These are phyloP conservation scores for Netelia melanura DNA, from an alignment of 2,888 invertebrate genomes.

Conservation along the genomic window DNA sequence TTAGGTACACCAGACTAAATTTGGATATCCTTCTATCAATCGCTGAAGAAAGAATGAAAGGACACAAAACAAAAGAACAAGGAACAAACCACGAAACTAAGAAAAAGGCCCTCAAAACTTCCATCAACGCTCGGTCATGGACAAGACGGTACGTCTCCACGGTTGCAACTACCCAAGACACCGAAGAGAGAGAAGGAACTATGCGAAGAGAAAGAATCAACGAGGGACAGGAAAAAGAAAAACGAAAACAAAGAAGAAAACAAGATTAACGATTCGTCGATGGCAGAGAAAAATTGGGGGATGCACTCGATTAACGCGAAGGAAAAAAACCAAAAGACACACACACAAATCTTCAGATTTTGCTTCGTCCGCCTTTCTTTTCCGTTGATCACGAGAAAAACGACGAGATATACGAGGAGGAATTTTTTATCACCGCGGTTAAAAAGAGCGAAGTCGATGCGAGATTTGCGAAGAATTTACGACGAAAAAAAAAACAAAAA, in stretches of 20 bases:
- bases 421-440: not conserved
- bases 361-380: constrained; percentile 77
- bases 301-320: constrained; percentile 4
- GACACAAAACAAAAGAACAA: not conserved
- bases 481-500: not conserved
- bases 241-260: constrained; percentile 31
- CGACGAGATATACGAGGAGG: not conserved
- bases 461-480: not conserved
- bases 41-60: constrained; percentile 40
- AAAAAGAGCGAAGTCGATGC: not conserved
- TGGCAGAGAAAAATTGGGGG: constrained; percentile 42
- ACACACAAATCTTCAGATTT: constrained; percentile 62
- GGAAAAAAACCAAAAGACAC: constrained; percentile 36
- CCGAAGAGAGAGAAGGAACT: not conserved
- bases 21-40: constrained; percentile 61
- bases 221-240: too few species aligned
- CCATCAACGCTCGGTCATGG: constrained; percentile 47
- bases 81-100: not conserved
- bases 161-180: constrained; percentile 28
- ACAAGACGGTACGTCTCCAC: constrained; percentile 28
- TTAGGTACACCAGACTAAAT: constrained; percentile 82
- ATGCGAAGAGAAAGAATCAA: constrained; percentile 9
- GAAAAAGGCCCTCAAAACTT: constrained; percentile 42
- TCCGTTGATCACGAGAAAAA: constrained; percentile 26
- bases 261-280: constrained; percentile 35